phyloP scores from a whole-genome alignment of 2,888 invertebrate genomes.

The Clusia tigrina region DNA sequence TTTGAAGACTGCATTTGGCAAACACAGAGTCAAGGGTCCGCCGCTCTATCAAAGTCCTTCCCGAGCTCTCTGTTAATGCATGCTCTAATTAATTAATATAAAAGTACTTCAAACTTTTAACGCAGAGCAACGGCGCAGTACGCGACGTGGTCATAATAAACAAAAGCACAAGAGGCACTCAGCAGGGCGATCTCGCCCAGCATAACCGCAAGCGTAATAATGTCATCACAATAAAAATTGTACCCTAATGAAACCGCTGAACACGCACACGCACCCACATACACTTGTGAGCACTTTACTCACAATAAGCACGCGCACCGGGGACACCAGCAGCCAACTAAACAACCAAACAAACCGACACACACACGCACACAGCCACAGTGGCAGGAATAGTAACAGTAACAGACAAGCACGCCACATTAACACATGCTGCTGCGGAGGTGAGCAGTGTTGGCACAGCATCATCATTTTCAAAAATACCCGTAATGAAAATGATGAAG shows the following conservation, averaged over 20 bases:
- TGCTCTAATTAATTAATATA: background rate
- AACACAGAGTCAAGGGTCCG: too few species aligned
- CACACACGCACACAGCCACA: background rate
- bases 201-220: constrained; percentile 5
- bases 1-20: too few species aligned
- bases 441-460: background rate
- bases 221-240: constrained; percentile 5
- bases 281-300: background rate
- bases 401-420: background rate
- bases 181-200: background rate
- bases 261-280: too few species aligned
- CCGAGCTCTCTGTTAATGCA: background rate
- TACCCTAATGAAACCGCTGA: background rate
- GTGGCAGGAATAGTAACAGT: background rate
- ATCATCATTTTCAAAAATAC: background rate
- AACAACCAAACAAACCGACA: background rate
- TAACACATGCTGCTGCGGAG: too few species aligned
- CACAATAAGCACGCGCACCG: background rate
- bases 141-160: background rate
- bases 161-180: background rate
- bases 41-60: background rate
- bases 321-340: background rate
- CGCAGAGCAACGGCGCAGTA: background rate
- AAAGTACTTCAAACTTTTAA: background rate
- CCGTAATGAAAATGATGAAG: constrained; percentile 8